phyloP scores from a whole-genome alignment of 2,797 vertebrate genomes.

The Euthynnus affinis region DNA sequence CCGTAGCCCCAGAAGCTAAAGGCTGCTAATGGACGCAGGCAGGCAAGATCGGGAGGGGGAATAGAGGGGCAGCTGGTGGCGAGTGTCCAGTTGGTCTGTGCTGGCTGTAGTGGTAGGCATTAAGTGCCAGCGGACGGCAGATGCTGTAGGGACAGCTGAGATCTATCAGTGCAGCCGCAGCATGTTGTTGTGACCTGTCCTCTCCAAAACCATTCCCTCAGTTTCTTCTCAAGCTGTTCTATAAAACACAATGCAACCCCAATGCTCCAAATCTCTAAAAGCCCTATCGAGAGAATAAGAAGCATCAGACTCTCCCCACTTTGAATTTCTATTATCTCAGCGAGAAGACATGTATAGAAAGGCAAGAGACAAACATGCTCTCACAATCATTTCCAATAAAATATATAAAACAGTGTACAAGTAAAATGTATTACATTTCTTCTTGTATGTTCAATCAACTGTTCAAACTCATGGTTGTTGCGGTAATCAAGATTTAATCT shows the following conservation, averaged over 20 bases:
- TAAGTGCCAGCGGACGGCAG: conserved; percentile 82
- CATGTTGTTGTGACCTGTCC: conserved; percentile 34
- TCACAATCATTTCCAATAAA: neutral
- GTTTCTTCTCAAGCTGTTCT: conserved; percentile 24
- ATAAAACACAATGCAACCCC: conserved; percentile 10
- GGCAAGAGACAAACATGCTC: neutral
- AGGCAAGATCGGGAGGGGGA: conserved; percentile 10
- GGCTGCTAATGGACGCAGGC: conserved; percentile 47
- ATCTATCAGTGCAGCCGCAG: conserved; percentile 75
- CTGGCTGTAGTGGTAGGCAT: conserved; percentile 63
- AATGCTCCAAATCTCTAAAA: conserved; percentile 4
- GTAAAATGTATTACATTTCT: conserved; percentile 29
- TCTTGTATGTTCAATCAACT: conserved; percentile 37
- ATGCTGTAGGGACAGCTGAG: conserved; percentile 79
- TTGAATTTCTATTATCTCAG: neutral
- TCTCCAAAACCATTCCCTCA: conserved; percentile 12
- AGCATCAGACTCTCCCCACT: neutral
- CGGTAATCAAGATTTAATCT: conserved; percentile 34
- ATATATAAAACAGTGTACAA: neutral
- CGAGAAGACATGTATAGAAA: conserved; percentile 9
- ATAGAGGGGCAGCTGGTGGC: conserved; percentile 59
- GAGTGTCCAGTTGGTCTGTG: conserved; percentile 70
- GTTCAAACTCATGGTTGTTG: conserved; percentile 20
- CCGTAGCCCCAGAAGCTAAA: conserved; percentile 40
- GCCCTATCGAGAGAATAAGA: neutral